These are phyloP conservation scores for Malthinus seriepunctatus DNA, from an alignment of 2,888 invertebrate species.

Conservation along the genomic window DNA sequence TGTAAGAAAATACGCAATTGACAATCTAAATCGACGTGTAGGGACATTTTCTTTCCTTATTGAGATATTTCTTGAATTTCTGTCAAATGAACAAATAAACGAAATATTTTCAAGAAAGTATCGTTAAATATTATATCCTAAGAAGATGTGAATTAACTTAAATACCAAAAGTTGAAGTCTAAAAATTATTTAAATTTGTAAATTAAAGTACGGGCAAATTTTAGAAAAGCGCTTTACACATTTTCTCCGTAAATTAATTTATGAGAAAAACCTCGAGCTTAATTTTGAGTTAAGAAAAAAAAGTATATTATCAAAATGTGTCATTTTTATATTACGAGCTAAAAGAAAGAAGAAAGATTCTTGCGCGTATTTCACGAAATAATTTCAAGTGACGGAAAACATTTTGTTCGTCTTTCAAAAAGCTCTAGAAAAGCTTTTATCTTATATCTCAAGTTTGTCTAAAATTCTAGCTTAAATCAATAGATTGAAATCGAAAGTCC, in stretches of 20 bases:
- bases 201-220: neutral
- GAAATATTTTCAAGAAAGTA: no score
- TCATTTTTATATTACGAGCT: no score
- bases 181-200: neutral
- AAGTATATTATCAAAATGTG: neutral
- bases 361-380: neutral
- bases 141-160: no score
- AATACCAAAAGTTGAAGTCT: no score
- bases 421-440: slow-evolving; percentile 12
- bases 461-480: slow-evolving; percentile 12
- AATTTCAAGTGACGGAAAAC: slow-evolving; percentile 2
- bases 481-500: slow-evolving; percentile 14
- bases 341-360: no score
- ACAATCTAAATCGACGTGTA: no score
- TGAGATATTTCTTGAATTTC: no score
- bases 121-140: no score
- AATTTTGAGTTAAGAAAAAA: neutral
- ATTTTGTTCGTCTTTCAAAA: slow-evolving; percentile 6
- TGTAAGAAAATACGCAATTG: no score
- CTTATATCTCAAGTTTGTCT: slow-evolving; percentile 13
- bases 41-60: no score
- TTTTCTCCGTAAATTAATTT: neutral
- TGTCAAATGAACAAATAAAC: no score
- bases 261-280: neutral
- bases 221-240: neutral